Base-by-base conservation (phyloP, 1,140 invertebrate species). In the Danaus melanippus region DNA sequence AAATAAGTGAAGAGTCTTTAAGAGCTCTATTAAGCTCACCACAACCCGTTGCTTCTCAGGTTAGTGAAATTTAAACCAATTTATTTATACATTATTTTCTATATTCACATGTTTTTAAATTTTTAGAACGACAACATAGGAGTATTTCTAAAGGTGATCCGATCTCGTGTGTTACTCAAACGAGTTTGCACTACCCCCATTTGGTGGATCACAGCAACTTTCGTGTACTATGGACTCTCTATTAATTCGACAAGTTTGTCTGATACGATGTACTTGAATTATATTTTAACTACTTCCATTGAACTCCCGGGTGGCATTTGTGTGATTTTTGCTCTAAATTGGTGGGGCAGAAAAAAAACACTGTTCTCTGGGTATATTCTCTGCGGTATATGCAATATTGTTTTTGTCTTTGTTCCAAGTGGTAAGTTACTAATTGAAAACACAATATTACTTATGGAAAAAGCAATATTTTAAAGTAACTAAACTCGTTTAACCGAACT, bases 331-430 rank as follows among this genome's bases (percentile, higher is more conserved):
- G 48, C 76, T 2, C 46, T 76, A 12, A 66, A 59, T 5, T 67
- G 17, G 42, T 58, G 72, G 10, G 50, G 88, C 71, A 56, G 91
- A 50, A 66, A 84, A 40, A 58, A 90, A 0, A 93, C 92, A 52
- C 80, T 95, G 12, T 70, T 90, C 1, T 92, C 92, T 0, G 94
- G 94, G 74, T 91, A 90, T 67, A 90, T 90, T 42, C 90, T 92
- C 39, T 91, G 92, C 4, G 88, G 89, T 54, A 88, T 90, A 0
- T 93, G 93, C 66, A 89, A 90, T 42, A 86, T 91, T 39, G 80
- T 90, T 2, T 93, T 92, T 68, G 87, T 93, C 46, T 91, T 91
- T 58, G 91, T 92, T 6, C 88, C 91, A 9, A 91, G 92, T 10
- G 57, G 75, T 71, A 62, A 60, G 56, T 44, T 46, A 17, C 45